Evolutionary conservation across 2,888 invertebrate genomes (phyloP).

Genomic region (Melanophora roralis): DNA sequence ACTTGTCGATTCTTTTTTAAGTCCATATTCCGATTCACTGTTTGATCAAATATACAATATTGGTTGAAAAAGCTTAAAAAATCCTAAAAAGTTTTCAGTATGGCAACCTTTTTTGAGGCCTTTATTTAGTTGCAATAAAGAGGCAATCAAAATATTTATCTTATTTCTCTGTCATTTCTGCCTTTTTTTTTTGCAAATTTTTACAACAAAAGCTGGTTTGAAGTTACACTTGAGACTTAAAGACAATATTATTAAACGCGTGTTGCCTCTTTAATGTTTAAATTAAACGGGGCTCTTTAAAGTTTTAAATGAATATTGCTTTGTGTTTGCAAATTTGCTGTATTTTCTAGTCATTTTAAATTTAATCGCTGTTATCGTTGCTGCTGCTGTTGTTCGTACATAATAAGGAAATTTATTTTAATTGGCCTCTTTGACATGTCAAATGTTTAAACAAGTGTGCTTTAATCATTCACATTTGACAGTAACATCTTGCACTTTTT

Average conservation of each 20-base stretch:
- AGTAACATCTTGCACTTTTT: constrained; percentile 28
- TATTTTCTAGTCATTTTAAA: background rate
- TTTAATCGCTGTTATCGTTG: background rate
- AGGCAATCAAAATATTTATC: constrained; percentile 45
- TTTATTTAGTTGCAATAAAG: background rate
- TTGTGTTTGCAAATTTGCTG: background rate
- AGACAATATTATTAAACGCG: constrained; percentile 50
- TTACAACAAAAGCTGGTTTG: constrained; percentile 5
- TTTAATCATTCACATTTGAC: constrained; percentile 48
- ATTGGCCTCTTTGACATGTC: constrained; percentile 54
- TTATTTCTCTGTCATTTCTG: background rate
- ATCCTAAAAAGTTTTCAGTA: no score
- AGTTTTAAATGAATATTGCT: constrained; percentile 18
- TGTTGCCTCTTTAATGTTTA: constrained; percentile 52
- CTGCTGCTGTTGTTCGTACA: background rate
- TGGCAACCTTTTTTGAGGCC: background rate
- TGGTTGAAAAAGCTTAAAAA: no score
- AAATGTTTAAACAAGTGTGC: constrained; percentile 57
- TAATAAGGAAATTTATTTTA: constrained; percentile 47
- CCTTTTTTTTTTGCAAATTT: background rate
- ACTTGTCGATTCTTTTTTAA: no score
- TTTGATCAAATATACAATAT: no score
- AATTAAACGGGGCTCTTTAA: constrained; percentile 53
- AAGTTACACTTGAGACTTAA: constrained; percentile 59
- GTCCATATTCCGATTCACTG: no score